Conservation (phyloP, 2,113 vertebrate genomes). For the Periophthalmodon schlosseri region DNA sequence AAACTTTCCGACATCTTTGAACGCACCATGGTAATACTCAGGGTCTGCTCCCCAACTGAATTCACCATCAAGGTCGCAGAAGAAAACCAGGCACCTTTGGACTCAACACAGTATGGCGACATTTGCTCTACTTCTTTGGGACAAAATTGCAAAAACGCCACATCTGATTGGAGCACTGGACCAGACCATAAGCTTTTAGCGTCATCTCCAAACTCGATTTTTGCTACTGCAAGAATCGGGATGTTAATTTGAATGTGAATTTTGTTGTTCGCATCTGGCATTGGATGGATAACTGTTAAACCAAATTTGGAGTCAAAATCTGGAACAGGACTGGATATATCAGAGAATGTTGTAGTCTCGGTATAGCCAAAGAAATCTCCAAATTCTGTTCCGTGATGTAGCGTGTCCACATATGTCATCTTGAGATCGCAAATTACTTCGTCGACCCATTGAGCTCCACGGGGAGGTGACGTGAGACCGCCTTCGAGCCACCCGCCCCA, state of each 20-base stretch:
- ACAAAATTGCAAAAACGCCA: slow-evolving; percentile 67
- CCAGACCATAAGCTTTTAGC: slow-evolving; percentile 74
- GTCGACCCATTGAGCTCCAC: slow-evolving; percentile 71
- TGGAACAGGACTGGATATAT: neutral
- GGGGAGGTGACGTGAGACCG: slow-evolving; percentile 42
- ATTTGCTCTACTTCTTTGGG: slow-evolving; percentile 53
- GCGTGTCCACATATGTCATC: slow-evolving; percentile 67
- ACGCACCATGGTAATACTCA: slow-evolving; percentile 68
- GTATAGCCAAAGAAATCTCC: slow-evolving; percentile 27
- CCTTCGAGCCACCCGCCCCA: slow-evolving; percentile 78
- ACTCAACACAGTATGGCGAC: slow-evolving; percentile 46
- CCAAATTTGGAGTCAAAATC: slow-evolving; percentile 38
- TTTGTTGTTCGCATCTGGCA: slow-evolving; percentile 48
- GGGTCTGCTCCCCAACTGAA: slow-evolving; percentile 39
- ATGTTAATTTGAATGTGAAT: slow-evolving; percentile 65
- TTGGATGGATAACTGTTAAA: slow-evolving; percentile 67
- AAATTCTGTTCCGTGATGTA: slow-evolving; percentile 42
- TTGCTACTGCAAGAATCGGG: slow-evolving; percentile 64
- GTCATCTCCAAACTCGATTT: slow-evolving; percentile 56
- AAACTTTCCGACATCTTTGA: slow-evolving; percentile 55
- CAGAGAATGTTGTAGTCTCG: slow-evolving; percentile 24
- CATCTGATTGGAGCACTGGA: slow-evolving; percentile 56
- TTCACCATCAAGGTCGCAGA: slow-evolving; percentile 52
- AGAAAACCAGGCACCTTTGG: slow-evolving; percentile 71
- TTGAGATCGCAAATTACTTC: slow-evolving; percentile 75